Base-by-base conservation (phyloP, 2,113 vertebrate species). In the Lontra canadensis region DNA sequence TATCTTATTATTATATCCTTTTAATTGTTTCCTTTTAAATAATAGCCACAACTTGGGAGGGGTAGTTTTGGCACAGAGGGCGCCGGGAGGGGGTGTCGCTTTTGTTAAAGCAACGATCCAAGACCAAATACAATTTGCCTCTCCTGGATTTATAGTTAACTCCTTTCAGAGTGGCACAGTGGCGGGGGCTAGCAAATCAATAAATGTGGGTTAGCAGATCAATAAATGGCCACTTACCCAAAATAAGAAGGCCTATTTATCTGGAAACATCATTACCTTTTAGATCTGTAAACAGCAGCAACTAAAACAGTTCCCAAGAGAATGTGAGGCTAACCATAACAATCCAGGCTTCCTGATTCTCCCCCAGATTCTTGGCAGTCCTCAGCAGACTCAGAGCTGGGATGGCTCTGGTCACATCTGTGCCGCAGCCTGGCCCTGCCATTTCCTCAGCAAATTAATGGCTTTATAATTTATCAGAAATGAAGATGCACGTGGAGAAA, bases 391-490 rank as follows among this genome's bases (percentile, higher is more conserved):
- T 98, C 99, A 89, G 99, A 99, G 99, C 99, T 99, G 99, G 98
- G 98, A 98, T 74, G 91, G 99, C 98, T 99, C 99, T 99, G 99
- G 99, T 99, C 99, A 99, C 99, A 99, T 99, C 99, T 99, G 99
- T 99, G 99, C 98, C 98, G 98, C 99, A 99, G 99, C 98, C 99
- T 99, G 98, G 99, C 98, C 99, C 98, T 99, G 99, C 99, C 99
- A 99, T 99, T 99, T 99, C 99, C 99, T 99, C 99, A 99, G 99
- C 99, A 99, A 99, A 99, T 99, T 99, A 99, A 99, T 99, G 99
- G 99, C 99, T 99, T 99, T 99, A 99, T 99, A 99, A 99, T 99
- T 99, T 99, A 99, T 99, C 99, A 99, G 99, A 99, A 99, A 99
- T 99, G 99, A 99, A 99, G 99, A 99, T 99, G 99, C 99, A 99